A percentile compares a stretch with the other conserved stretches of the same genome.
These are phyloP conservation scores for Tragelaphus buxtoni DNA, from an alignment of 2,113 vertebrate species.

Conservation along the genomic window DNA sequence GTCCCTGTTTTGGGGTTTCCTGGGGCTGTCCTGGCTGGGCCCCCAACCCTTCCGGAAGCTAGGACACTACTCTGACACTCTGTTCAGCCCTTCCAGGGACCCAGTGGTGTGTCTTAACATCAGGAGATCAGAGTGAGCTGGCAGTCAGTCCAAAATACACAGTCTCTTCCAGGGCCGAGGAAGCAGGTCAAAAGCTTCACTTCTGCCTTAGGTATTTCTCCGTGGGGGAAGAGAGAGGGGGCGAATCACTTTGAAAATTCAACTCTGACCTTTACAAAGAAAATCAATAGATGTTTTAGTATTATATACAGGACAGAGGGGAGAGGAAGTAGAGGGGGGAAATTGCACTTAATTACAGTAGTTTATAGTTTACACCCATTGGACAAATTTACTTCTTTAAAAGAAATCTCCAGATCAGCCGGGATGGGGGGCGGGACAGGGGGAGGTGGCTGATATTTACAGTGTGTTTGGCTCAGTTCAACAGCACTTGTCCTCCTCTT, in stretches of 20 bases:
- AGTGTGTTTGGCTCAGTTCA: conserved; percentile 83
- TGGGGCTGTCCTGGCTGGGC: not conserved
- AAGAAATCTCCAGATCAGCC: conserved; percentile 79
- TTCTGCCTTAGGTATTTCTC: not conserved
- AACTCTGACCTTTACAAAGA: conserved; percentile 75
- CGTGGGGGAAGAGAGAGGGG: not conserved
- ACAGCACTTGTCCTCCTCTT: conserved; percentile 72
- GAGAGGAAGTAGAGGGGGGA: not conserved
- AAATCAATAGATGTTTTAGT: conserved; percentile 54
- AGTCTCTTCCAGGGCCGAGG: not conserved
- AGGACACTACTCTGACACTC: not conserved
- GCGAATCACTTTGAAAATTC: conserved; percentile 41
- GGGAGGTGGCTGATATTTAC: conserved; percentile 79
- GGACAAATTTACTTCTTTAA: conserved; percentile 82
- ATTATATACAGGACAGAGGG: conserved; percentile 78
- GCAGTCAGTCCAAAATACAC: not conserved
- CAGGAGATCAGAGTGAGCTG: not conserved
- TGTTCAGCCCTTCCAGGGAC: not conserved
- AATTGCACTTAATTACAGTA: conserved; percentile 87
- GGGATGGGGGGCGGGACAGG: not conserved
- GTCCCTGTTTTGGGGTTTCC: not conserved
- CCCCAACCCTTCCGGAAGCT: not conserved
- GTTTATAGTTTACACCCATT: conserved; percentile 84
- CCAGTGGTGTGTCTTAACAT: conserved; percentile 3
- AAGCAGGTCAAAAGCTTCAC: not conserved